Percentiles rank a stretch among this genome's conserved stretches.
Conservation (phyloP, 2,113 vertebrate genomes). For the Bothrops jararaca region DNA sequence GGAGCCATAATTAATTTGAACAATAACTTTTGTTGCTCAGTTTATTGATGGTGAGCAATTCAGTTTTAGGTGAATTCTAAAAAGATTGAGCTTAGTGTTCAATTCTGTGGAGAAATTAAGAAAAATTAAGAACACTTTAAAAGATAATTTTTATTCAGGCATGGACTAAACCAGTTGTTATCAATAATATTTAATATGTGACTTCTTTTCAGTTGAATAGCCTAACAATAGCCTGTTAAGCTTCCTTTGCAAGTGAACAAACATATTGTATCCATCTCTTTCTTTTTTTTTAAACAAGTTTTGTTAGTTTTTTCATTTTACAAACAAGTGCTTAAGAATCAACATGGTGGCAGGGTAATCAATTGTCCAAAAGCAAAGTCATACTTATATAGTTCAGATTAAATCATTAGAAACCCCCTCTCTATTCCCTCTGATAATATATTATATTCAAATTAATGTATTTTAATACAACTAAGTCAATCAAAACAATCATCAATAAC, state of each 20-base stretch:
- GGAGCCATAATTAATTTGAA: not conserved
- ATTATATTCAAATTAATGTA: too few species aligned
- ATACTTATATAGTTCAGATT: too few species aligned
- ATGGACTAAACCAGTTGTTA: not conserved
- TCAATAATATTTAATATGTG: not conserved
- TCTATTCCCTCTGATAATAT: too few species aligned
- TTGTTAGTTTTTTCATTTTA: too few species aligned
- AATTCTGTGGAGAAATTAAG: not conserved
- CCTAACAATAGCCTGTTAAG: conserved; percentile 38
- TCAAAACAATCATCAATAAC: too few species aligned
- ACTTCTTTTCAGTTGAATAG: conserved; percentile 19
- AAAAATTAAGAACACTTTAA: not conserved
- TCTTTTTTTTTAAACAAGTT: too few species aligned
- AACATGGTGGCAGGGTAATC: too few species aligned
- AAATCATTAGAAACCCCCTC: too few species aligned
- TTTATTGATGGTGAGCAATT: not conserved
- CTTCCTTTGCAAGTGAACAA: not conserved
- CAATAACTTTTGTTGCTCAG: not conserved
- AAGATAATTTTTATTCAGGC: conserved; percentile 18
- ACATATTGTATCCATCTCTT: not conserved
- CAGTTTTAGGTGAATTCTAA: conserved; percentile 15
- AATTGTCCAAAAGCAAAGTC: too few species aligned
- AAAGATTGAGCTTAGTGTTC: not conserved
- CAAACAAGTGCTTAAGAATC: too few species aligned
- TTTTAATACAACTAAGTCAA: too few species aligned